Conservation (phyloP, 37 sponge, comb jelly and placozoan species). For the Theonella swinhoei region DNA sequence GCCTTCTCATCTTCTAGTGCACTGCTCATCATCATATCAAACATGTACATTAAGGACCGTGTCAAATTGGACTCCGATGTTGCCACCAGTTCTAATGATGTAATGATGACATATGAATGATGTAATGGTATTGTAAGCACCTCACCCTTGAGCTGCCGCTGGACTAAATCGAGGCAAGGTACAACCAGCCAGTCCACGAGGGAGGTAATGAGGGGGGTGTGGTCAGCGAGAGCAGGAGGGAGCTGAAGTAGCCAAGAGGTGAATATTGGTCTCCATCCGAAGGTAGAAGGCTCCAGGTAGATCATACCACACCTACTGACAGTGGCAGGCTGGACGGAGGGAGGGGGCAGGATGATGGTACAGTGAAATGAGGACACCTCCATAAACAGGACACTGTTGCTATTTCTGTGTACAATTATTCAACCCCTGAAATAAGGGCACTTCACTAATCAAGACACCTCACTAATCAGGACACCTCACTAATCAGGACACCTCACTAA, state of each 20-base stretch:
- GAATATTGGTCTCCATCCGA: slow-evolving; percentile 94
- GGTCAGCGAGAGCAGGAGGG: slow-evolving; percentile 61
- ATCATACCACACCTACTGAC: slow-evolving; percentile 99
- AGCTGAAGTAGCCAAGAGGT: slow-evolving; percentile 80
- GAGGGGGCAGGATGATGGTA: no score
- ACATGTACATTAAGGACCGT: slow-evolving; percentile 80
- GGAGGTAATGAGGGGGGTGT: slow-evolving; percentile 66
- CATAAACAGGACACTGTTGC: no score
- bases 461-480: no score
- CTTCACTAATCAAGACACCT: no score
- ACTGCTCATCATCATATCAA: slow-evolving; percentile 79
- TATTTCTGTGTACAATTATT: no score
- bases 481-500: no score
- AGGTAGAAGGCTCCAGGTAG: slow-evolving; percentile 92
- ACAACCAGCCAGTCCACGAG: slow-evolving; percentile 86
- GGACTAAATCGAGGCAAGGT: slow-evolving; percentile 69
- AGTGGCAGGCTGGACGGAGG: slow-evolving; percentile 86
- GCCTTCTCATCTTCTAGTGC: slow-evolving; percentile 63
- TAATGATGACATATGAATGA: neutral
- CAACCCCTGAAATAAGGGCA: no score
- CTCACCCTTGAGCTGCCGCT: slow-evolving; percentile 62
- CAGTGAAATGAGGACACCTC: no score
- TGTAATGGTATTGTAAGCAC: neutral
- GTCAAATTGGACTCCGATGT: slow-evolving; percentile 73
- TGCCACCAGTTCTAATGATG: slow-evolving; percentile 66